Conservation (phyloP, 1,140 invertebrate genomes). For the Vanessa atalanta region DNA sequence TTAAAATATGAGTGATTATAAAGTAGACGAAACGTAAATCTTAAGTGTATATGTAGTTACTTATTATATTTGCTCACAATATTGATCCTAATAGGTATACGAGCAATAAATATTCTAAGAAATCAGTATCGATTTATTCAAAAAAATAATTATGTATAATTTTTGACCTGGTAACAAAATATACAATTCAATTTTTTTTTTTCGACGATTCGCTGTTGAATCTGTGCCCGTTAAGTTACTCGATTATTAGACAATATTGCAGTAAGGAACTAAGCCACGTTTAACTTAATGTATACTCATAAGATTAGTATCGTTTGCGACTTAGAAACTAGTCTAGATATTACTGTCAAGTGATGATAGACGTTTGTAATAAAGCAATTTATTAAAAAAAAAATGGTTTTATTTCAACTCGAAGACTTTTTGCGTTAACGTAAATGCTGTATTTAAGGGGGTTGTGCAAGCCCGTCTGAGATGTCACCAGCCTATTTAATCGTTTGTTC, state of each 20-base stretch:
- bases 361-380: constrained; percentile 68
- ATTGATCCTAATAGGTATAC: too few relatives aligned
- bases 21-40: neutral
- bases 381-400: constrained; percentile 44
- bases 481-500: too few relatives aligned
- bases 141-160: neutral
- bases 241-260: constrained; percentile 4
- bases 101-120: too few relatives aligned
- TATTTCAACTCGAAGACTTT: constrained; percentile 20
- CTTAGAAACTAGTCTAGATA: constrained; percentile 42
- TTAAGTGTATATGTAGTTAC: too few relatives aligned
- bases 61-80: too few relatives aligned
- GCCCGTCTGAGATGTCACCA: too few relatives aligned
- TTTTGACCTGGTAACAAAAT: neutral
- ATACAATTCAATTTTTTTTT: neutral
- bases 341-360: constrained; percentile 52
- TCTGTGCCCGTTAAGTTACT: constrained; percentile 7
- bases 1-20: neutral
- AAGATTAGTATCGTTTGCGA: constrained; percentile 34
- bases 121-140: neutral
- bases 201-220: neutral
- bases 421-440: too few relatives aligned
- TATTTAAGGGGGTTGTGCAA: too few relatives aligned
- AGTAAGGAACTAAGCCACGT: constrained; percentile 1
- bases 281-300: constrained; percentile 20